Percentiles rank a stretch among this genome's conserved stretches.
Conservation (phyloP, 2,113 vertebrate genomes). For the Myotis brandtii region DNA sequence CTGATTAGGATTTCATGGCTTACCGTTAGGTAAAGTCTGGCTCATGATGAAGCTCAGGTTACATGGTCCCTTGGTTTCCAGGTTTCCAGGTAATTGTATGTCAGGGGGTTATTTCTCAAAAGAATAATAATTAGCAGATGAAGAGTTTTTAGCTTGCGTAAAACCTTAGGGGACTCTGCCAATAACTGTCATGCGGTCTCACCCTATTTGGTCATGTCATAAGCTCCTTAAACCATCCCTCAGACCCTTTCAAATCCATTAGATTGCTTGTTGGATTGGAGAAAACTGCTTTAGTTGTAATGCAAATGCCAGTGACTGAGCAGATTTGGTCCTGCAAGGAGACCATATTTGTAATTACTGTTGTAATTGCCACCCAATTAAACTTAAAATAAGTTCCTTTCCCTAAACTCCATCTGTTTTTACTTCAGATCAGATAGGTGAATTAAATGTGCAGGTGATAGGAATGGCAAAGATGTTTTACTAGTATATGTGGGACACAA, state of each 20-base stretch:
- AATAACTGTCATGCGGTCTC: background rate
- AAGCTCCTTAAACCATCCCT: background rate
- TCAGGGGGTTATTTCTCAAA: background rate
- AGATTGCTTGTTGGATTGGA: background rate
- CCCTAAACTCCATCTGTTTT: constrained; percentile 32
- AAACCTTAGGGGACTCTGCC: background rate
- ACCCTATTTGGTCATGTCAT: background rate
- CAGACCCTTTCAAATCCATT: background rate
- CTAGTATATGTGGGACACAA: background rate
- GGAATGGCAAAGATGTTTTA: background rate
- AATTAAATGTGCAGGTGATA: background rate
- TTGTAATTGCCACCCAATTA: background rate
- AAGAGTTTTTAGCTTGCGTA: background rate
- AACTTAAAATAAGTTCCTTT: background rate
- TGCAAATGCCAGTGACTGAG: background rate
- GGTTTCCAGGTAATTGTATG: background rate
- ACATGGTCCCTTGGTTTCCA: background rate
- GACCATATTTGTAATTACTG: background rate
- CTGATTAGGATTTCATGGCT: background rate
- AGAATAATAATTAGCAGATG: background rate
- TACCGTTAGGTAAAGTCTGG: background rate
- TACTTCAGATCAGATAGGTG: constrained; percentile 16
- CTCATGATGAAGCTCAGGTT: background rate
- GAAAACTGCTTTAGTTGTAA: background rate
- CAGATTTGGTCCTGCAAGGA: background rate